These are phyloP conservation scores for Hartigia nigra DNA, from an alignment of 2,888 invertebrate species.

Conservation along the genomic window DNA sequence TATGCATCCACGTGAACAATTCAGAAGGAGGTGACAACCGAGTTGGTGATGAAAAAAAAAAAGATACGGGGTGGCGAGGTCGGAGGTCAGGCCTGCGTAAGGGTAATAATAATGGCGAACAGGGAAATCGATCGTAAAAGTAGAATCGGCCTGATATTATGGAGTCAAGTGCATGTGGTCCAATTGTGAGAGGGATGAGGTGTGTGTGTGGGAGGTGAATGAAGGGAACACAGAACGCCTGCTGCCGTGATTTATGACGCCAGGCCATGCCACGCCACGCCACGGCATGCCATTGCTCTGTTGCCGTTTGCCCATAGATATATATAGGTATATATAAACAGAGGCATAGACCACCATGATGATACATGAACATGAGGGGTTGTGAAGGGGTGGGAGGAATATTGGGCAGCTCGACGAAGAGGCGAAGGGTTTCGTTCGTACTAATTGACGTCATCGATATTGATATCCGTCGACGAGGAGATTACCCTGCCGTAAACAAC, in stretches of 20 bases:
- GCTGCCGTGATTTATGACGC: slow-evolving; percentile 63
- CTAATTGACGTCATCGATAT: slow-evolving; percentile 67
- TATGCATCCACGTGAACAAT: neutral
- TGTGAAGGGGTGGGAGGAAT: slow-evolving; percentile 12
- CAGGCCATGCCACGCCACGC: slow-evolving; percentile 48
- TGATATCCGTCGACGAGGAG: slow-evolving; percentile 65
- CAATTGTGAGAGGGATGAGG: slow-evolving; percentile 40
- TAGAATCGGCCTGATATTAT: slow-evolving; percentile 31
- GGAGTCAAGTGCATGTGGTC: slow-evolving; percentile 55
- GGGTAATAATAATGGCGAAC: neutral
- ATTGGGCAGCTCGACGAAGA: slow-evolving; percentile 16
- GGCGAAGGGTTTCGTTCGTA: slow-evolving; percentile 52
- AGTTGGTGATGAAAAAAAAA: neutral
- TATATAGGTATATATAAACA: neutral
- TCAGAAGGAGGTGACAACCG: neutral
- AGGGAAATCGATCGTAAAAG: neutral
- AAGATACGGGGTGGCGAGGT: neutral
- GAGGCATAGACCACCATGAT: slow-evolving; percentile 55
- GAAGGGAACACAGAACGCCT: slow-evolving; percentile 60
- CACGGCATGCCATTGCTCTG: slow-evolving; percentile 35
- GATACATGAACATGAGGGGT: slow-evolving; percentile 51
- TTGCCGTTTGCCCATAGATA: neutral
- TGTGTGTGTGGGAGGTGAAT: slow-evolving; percentile 49
- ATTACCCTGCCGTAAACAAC: slow-evolving; percentile 64
- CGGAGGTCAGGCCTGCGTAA: neutral